A percentile compares a stretch with the other conserved stretches of the same genome.
These are phyloP conservation scores for Phymatocera aterrima DNA, from an alignment of 2,888 invertebrate genomes.

Conservation along the genomic window DNA sequence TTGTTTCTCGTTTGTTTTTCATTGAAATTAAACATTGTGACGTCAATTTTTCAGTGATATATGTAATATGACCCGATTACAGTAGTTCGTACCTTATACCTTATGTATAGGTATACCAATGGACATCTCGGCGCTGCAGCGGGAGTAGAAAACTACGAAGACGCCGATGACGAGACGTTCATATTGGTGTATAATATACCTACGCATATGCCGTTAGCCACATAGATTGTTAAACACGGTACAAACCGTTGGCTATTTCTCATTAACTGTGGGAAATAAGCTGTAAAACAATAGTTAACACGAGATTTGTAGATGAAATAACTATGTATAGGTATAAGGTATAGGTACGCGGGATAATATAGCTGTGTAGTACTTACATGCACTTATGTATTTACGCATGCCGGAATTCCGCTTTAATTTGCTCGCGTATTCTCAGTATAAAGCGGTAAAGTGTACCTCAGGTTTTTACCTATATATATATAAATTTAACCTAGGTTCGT, in stretches of 20 bases:
- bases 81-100: no score
- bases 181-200: background rate
- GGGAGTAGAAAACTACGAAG: no score
- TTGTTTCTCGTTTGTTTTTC: no score
- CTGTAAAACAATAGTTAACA: slow-evolving; percentile 4
- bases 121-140: no score
- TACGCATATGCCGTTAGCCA: slow-evolving; percentile 17
- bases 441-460: background rate
- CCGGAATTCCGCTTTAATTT: slow-evolving; percentile 28
- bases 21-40: no score
- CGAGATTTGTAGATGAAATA: no score
- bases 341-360: background rate
- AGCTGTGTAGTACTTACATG: background rate
- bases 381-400: background rate
- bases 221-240: slow-evolving; percentile 23
- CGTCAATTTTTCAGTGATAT: no score
- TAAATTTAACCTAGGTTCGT: no score
- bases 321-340: no score
- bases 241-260: slow-evolving; percentile 36
- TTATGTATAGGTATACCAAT: no score
- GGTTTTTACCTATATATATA: background rate
- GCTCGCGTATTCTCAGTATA: background rate
- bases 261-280: slow-evolving; percentile 41
- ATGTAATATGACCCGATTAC: no score
- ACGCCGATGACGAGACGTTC: background rate